These are phyloP conservation scores for Myotis daubentonii DNA, from an alignment of 2,797 vertebrate genomes.

Conservation along the genomic window DNA sequence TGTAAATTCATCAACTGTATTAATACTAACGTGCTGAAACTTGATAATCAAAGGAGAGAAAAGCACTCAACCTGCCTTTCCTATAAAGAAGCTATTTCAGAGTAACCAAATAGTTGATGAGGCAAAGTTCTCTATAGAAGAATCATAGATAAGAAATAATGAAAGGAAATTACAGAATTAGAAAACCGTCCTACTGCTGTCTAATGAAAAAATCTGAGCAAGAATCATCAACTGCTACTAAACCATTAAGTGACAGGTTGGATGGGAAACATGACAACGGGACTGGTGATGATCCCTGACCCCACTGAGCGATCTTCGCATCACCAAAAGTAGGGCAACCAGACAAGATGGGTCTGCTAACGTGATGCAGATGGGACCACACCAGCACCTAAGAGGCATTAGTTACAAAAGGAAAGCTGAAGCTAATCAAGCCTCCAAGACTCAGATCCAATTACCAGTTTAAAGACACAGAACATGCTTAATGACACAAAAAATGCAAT, in stretches of 20 bases:
- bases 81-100: background rate
- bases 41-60: background rate
- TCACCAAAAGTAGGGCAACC: background rate
- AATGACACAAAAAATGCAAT: background rate
- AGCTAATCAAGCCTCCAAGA: background rate
- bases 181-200: background rate
- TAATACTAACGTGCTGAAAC: slow-evolving; percentile 10
- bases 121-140: background rate
- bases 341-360: background rate
- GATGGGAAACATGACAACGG: background rate
- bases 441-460: background rate
- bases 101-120: background rate
- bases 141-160: slow-evolving; percentile 35
- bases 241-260: background rate
- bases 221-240: background rate
- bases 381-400: background rate
- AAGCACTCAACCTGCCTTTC: background rate
- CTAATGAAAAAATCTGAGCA: background rate
- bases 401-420: background rate
- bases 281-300: background rate
- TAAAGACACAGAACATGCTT: background rate
- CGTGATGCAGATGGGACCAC: background rate
- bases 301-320: background rate
- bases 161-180: background rate
- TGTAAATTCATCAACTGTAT: slow-evolving; percentile 12